Percentiles rank a stretch among this genome's conserved stretches.
Evolutionary conservation across 1,140 invertebrate genomes (phyloP).

Genomic region (Drosophila punjabiensis): DNA sequence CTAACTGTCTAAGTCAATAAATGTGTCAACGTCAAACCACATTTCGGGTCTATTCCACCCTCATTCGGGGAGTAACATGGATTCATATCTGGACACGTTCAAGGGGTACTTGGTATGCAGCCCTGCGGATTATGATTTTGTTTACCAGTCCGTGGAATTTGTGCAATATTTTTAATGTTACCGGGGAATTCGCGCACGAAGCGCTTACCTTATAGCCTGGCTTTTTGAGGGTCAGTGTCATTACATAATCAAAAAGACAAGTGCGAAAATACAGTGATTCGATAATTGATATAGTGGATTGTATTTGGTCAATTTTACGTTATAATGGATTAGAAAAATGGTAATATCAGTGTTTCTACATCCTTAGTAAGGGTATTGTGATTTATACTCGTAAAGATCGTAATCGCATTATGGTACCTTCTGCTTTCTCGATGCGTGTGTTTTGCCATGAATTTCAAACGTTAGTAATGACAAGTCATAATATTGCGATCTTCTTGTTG

Average conservation of each 20-base stretch:
- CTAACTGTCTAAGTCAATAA: constrained; percentile 46
- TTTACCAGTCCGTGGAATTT: constrained; percentile 49
- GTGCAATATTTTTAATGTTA: constrained; percentile 71
- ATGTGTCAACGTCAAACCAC: neutral
- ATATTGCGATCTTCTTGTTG: no score
- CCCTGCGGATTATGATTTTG: constrained; percentile 50
- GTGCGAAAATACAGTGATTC: neutral
- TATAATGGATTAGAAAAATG: neutral
- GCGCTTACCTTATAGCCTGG: neutral
- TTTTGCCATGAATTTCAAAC: no score
- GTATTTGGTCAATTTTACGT: neutral
- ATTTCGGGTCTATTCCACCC: neutral
- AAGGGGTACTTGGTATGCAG: constrained; percentile 60
- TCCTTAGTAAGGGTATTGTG: no score
- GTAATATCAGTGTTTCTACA: no score
- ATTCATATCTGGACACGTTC: constrained; percentile 51
- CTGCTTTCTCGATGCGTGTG: no score
- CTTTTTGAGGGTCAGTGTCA: constrained; percentile 42
- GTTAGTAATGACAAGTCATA: no score
- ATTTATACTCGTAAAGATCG: no score
- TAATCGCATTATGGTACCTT: no score
- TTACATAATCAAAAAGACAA: constrained; percentile 13
- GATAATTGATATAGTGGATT: neutral
- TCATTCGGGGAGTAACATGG: constrained; percentile 1
- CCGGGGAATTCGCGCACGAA: constrained; percentile 45